phyloP scores from a whole-genome alignment of 2,888 invertebrate genomes.

The Calliscelio sp. region DNA sequence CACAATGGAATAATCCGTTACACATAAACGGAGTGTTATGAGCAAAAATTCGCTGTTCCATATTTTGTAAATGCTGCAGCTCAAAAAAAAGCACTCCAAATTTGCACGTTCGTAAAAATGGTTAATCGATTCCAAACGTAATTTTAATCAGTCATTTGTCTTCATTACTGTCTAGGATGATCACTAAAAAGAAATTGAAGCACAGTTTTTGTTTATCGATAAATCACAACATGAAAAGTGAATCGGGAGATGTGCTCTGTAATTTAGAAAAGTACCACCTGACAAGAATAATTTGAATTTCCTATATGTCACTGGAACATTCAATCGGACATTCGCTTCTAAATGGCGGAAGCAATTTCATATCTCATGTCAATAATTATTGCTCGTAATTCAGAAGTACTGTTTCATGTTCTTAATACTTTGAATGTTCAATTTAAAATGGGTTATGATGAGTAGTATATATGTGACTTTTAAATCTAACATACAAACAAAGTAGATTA shows the following conservation, averaged over 20 bases:
- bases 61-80: slow-evolving; percentile 10
- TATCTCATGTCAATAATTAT: slow-evolving; percentile 50
- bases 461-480: background rate
- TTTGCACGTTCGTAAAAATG: background rate
- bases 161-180: slow-evolving; percentile 22
- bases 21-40: slow-evolving; percentile 42
- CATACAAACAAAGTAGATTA: background rate
- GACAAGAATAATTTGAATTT: slow-evolving; percentile 42
- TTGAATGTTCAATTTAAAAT: slow-evolving; percentile 4
- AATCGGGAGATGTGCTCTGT: slow-evolving; percentile 18
- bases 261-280: slow-evolving; percentile 49
- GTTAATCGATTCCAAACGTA: slow-evolving; percentile 13
- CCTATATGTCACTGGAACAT: slow-evolving; percentile 53
- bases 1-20: slow-evolving; percentile 42
- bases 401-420: slow-evolving; percentile 46
- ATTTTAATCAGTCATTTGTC: slow-evolving; percentile 23
- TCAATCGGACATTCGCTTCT: slow-evolving; percentile 9
- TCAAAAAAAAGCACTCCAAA: background rate
- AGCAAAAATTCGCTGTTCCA: slow-evolving; percentile 31
- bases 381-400: background rate
- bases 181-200: slow-evolving; percentile 42
- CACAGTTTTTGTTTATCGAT: slow-evolving; percentile 29
- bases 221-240: slow-evolving; percentile 41
- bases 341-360: slow-evolving; percentile 50
- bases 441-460: background rate